Percentiles rank a stretch among this genome's conserved stretches.
These are phyloP conservation scores for Asteroscopus sphinx DNA, from an alignment of 2,888 invertebrate genomes.

Conservation along the genomic window DNA sequence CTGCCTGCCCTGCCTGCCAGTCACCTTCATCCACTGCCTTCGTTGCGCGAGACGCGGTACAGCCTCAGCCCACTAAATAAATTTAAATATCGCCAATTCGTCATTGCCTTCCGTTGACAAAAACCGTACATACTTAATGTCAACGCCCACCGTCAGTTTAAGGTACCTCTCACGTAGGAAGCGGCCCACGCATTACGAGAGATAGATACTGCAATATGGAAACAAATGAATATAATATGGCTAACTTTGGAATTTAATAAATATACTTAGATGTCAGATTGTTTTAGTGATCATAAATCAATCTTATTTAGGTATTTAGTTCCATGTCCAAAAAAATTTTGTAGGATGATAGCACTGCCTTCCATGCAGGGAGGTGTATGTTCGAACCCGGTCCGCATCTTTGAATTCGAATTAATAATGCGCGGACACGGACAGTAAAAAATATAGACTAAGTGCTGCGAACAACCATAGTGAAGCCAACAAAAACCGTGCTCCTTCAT, in stretches of 20 bases:
- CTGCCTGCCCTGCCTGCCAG: no score
- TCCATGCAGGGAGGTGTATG: no score
- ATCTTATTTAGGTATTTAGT: constrained; percentile 10
- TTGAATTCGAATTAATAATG: no score
- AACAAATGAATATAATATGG: constrained; percentile 47
- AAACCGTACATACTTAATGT: constrained; percentile 83
- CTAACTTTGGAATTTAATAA: constrained; percentile 32
- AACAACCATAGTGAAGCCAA: no score
- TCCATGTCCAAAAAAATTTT: constrained; percentile 9
- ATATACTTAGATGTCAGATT: constrained; percentile 17
- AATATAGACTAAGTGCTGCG: no score
- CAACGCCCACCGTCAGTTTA: constrained; percentile 80
- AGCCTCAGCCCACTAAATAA: constrained; percentile 78
- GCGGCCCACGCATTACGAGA: constrained; percentile 74
- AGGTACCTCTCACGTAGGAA: constrained; percentile 73
- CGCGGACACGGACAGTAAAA: no score
- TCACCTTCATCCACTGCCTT: constrained; percentile 50
- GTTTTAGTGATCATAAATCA: constrained; percentile 30
- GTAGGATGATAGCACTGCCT: neutral
- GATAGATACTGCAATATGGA: constrained; percentile 63
- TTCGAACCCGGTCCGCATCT: no score
- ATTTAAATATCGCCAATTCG: constrained; percentile 83
- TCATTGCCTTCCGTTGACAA: constrained; percentile 83
- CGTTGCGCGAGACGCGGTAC: constrained; percentile 64
- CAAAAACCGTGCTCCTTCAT: no score